phyloP scores from a whole-genome alignment of 2,888 invertebrate genomes.

The Chalcis sispes region DNA sequence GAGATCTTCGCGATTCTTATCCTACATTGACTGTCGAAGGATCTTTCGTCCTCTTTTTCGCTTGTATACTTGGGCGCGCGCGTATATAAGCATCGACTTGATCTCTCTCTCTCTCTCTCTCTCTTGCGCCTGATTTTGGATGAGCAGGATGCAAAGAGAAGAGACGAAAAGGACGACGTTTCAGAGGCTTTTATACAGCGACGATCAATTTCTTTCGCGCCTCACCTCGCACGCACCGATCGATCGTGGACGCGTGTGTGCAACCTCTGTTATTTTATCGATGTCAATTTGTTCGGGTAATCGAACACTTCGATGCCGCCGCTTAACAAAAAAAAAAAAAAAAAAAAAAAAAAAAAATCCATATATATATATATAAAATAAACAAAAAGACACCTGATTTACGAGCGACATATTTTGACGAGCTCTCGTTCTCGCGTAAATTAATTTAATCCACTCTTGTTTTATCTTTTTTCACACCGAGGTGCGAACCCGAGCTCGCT shows the following conservation, averaged over 20 bases:
- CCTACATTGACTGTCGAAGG: slow-evolving; percentile 29
- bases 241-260: slow-evolving; percentile 25
- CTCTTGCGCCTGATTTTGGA: slow-evolving; percentile 26
- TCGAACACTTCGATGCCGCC: too few species aligned
- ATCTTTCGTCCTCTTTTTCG: neutral
- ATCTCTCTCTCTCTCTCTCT: too few species aligned
- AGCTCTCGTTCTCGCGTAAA: neutral
- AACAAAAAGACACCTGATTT: neutral
- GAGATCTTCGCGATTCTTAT: slow-evolving; percentile 45
- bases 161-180: slow-evolving; percentile 3
- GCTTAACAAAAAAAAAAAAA: too few species aligned
- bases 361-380: too few species aligned
- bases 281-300: slow-evolving; percentile 46
- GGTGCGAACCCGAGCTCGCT: neutral
- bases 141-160: neutral
- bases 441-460: neutral
- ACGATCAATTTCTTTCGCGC: slow-evolving; percentile 47
- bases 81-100: too few species aligned
- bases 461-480: neutral
- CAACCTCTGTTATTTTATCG: slow-evolving; percentile 18
- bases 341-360: too few species aligned
- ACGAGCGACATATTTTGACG: slow-evolving; percentile 8
- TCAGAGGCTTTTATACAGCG: neutral
- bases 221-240: slow-evolving; percentile 12
- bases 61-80: neutral